These are phyloP conservation scores for Protobothrops flavoviridis DNA, from an alignment of 2,113 vertebrate genomes.

Conservation along the genomic window DNA sequence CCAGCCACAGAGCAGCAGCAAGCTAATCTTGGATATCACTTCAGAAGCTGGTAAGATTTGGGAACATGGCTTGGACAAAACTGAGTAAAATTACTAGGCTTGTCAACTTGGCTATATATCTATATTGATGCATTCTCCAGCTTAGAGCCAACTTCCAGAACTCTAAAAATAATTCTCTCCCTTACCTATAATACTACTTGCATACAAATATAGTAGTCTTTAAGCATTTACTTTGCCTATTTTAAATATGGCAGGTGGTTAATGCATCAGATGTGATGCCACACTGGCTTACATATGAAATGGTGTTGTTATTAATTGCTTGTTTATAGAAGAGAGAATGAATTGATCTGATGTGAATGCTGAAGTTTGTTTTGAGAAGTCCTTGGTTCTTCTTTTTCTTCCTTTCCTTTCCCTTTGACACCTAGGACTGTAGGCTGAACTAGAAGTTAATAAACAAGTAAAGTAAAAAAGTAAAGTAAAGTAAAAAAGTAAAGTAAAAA, in stretches of 20 bases:
- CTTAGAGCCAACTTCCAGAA: background rate
- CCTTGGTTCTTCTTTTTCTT: background rate
- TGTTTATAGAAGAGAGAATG: background rate
- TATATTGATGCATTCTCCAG: background rate
- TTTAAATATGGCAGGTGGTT: background rate
- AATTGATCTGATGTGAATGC: background rate
- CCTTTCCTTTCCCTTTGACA: background rate
- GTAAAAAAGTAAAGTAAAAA: too few species aligned
- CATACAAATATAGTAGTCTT: background rate
- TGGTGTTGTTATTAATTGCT: background rate
- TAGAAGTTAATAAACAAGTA: background rate
- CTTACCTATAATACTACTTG: background rate
- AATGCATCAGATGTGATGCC: background rate
- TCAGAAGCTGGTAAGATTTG: background rate
- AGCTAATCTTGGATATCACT: background rate
- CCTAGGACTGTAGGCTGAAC: background rate
- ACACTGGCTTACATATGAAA: background rate
- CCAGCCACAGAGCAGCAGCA: background rate
- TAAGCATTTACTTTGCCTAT: background rate
- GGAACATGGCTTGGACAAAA: background rate
- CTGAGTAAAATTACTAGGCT: background rate
- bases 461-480: too few species aligned
- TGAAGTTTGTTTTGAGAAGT: background rate
- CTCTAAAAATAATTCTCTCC: background rate
- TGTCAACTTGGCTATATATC: background rate